Evolutionary conservation across 1,140 invertebrate species (phyloP), one percentile per base, ranked within the genome.

Genomic region (Caenorhabditis latens): DNA sequence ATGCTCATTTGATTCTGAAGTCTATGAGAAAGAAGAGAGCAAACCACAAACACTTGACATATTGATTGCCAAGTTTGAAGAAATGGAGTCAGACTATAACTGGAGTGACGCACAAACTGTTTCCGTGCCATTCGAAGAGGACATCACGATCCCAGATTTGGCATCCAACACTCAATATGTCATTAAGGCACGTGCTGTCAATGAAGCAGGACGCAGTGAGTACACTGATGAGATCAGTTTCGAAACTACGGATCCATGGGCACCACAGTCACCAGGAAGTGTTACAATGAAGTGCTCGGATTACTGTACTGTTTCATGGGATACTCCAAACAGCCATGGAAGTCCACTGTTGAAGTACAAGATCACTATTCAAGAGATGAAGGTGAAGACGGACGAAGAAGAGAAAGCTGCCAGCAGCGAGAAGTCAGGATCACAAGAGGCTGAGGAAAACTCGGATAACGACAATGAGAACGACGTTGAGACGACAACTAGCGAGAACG

Each of bases 231-330:
- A 79, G 14, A 63, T 67, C 21, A 87, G 32, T 53, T 40, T 87
- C 13, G 86, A 87, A 48, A 87, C 86, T n/a, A 85, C 83, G 21
- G 84, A 87, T 55, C 86, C 86, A 42, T 87, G 83, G 86, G 86
- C 65, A 19, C 86, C 86, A 21, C 32, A 71, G 24, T 14, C 57
- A 32, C 86, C 87, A 14, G 55, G 14, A 40, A 57, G 57, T 14
- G 87, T 87, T 32, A 42, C 16, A 19, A 67, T 87, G 43, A 71
- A 83, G 16, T 88, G 87, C 61, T 32, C 43, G 40, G 71, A 87
- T 21, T 65, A 32, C 24, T 88, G 87, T 46, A 84, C 55, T 16
- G 86, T 88, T 6, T 83, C 75, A 4, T 88, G 87, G 87, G 50
- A 48, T 55, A 67, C 82, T 14, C 87, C 87, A 19, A 88, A 88